Evolutionary conservation across 2,797 vertebrate species (phyloP).

Genomic region (Leptatherina wallacei): DNA sequence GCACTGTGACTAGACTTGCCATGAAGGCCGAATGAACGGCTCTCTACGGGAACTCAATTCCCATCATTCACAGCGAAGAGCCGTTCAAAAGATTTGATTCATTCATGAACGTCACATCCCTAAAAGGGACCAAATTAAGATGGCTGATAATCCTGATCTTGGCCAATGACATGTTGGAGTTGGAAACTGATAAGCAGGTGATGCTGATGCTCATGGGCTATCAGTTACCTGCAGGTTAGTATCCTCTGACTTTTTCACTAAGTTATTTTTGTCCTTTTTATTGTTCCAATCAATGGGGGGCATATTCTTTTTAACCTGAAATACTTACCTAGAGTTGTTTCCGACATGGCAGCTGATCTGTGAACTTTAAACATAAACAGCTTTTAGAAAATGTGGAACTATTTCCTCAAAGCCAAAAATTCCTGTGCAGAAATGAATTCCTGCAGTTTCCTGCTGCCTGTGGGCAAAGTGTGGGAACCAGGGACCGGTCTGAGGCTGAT

Average conservation of each 20-base stretch:
- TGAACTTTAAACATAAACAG: background rate
- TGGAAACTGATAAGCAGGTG: background rate
- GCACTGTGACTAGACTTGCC: too few species aligned
- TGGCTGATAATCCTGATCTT: background rate
- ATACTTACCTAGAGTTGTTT: background rate
- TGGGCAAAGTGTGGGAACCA: background rate
- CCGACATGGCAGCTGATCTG: background rate
- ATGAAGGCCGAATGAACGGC: too few species aligned
- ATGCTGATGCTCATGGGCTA: background rate
- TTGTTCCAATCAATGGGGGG: background rate
- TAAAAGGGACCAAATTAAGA: background rate
- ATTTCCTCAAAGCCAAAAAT: background rate
- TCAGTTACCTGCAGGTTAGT: background rate
- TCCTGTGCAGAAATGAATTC: accelerated
- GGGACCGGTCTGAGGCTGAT: background rate
- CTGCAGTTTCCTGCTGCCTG: background rate
- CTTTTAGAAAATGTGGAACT: background rate
- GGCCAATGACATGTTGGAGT: background rate
- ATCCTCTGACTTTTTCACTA: background rate
- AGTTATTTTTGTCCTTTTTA: background rate
- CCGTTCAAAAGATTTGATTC: too few species aligned
- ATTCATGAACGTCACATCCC: too few species aligned
- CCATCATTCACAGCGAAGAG: too few species aligned
- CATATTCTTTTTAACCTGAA: background rate
- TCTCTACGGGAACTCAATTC: too few species aligned